Evolutionary conservation across 2,113 vertebrate species (phyloP).

Genomic region (Plotosus lineatus): DNA sequence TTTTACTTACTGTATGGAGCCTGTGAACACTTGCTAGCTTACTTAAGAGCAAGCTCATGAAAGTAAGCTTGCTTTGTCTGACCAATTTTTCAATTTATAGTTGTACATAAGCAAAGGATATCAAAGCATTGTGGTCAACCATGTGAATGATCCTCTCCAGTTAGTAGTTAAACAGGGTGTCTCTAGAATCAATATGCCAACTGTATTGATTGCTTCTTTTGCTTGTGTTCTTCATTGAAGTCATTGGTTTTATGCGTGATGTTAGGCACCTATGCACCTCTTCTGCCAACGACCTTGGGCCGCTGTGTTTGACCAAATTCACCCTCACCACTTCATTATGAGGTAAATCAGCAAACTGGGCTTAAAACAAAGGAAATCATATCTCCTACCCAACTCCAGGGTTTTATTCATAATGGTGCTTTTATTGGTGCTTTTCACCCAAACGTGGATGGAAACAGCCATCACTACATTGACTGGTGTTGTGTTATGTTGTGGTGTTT

Average conservation of each 20-base stretch:
- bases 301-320: neutral
- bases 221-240: conserved; percentile 60
- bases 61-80: neutral
- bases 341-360: conserved; percentile 3
- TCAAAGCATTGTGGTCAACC: neutral
- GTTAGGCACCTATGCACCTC: conserved; percentile 61
- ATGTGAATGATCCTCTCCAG: neutral
- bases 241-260: conserved; percentile 54
- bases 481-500: neutral
- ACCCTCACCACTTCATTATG: neutral
- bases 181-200: neutral
- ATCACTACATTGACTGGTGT: conserved; percentile 31
- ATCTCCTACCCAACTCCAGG: conserved; percentile 59
- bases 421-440: conserved; percentile 71
- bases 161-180: neutral
- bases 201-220: conserved; percentile 5
- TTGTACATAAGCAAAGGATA: neutral
- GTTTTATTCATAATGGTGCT: conserved; percentile 75
- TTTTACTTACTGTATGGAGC: neutral
- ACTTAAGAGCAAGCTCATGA: neutral
- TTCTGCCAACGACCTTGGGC: conserved; percentile 19
- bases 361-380: neutral
- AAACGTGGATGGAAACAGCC: conserved; percentile 56
- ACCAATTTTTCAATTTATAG: neutral
- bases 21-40: neutral